Conservation (phyloP, 2,113 vertebrate species). For the Fulica atra region DNA sequence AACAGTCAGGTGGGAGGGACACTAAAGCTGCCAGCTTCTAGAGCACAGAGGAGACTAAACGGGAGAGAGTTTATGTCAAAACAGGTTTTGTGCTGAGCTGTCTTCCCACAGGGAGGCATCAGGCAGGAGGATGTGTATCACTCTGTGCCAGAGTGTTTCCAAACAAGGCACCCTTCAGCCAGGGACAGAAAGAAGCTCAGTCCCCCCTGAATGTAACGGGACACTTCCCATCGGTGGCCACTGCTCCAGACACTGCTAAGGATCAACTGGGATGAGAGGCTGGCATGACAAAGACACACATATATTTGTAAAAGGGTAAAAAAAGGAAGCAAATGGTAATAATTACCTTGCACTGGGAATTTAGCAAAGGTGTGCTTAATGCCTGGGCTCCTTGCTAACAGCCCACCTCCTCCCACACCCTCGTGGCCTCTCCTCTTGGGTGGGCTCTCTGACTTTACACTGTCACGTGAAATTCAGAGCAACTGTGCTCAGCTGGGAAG, state of each 20-base stretch:
- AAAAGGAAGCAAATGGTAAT: not conserved
- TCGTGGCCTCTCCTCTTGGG: not conserved
- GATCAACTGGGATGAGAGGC: not conserved
- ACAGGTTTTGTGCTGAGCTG: not conserved
- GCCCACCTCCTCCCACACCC: not conserved
- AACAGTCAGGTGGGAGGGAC: not conserved
- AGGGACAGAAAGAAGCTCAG: not conserved
- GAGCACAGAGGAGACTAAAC: not conserved
- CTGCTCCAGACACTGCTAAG: not conserved
- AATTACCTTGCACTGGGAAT: not conserved
- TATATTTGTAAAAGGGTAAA: not conserved
- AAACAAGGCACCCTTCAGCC: not conserved
- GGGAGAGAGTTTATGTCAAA: not conserved
- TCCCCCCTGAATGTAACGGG: not conserved
- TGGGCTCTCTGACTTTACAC: slow-evolving; percentile 34
- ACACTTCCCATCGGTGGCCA: not conserved
- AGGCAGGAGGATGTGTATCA: rapidly evolving
- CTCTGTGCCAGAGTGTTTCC: not conserved
- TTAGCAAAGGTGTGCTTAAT: slow-evolving; percentile 21
- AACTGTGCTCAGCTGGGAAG: not conserved
- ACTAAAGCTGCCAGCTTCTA: not conserved
- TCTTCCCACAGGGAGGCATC: rapidly evolving
- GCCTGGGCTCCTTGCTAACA: not conserved
- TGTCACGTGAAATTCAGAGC: not conserved
- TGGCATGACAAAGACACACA: not conserved